Evolutionary conservation across 2,797 vertebrate species (phyloP).

Genomic region (Enteromius trimaculatus): DNA sequence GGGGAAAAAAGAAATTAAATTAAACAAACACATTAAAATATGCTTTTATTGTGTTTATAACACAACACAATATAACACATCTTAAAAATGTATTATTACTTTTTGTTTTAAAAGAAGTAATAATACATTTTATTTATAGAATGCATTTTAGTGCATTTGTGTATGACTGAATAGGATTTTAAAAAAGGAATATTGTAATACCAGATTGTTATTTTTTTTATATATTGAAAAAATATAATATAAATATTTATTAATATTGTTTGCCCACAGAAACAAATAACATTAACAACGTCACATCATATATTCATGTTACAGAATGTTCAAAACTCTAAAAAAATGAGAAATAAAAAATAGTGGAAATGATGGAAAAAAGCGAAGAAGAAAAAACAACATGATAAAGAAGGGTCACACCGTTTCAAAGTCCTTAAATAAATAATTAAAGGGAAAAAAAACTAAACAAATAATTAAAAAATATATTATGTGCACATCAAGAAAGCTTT

Average conservation of each 20-base stretch:
- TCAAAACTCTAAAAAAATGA: neutral
- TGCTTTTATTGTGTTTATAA: no score
- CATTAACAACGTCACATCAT: neutral
- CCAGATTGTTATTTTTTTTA: neutral
- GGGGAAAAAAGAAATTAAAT: neutral
- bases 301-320: constrained; percentile 14
- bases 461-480: no score
- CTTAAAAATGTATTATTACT: no score
- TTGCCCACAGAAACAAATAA: neutral
- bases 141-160: no score
- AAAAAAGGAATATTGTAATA: neutral
- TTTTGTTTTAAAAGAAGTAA: neutral
- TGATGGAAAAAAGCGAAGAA: neutral
- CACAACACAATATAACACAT: no score
- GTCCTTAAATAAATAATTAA: neutral
- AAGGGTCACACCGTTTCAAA: neutral
- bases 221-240: no score
- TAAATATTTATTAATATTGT: neutral
- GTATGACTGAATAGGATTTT: neutral
- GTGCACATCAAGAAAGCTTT: neutral
- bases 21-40: neutral
- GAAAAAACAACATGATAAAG: neutral
- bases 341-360: no score
- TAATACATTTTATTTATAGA: neutral
- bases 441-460: neutral